Evolutionary conservation across 1,140 invertebrate species (phyloP), one percentile per base, ranked within the genome.

Genomic region (Nymphalis io): DNA sequence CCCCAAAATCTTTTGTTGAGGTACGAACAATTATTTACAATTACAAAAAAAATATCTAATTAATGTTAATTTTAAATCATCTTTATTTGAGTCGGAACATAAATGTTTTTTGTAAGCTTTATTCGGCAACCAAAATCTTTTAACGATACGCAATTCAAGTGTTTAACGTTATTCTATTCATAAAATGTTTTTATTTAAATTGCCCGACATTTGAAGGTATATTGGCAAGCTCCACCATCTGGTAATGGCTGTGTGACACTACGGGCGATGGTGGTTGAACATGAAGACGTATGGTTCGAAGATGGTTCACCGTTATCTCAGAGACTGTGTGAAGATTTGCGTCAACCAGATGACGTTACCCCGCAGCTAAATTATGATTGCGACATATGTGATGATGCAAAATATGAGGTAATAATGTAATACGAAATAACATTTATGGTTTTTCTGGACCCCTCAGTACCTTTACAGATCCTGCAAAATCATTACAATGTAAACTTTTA

Each of bases 381-480:
- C 53, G 62, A 77, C 6, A 82, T 85, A n/a, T 91, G 89, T 63
- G 87, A 89, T 20, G 87, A 91, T 40, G 89, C 89, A 40, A 91
- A 91, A 61, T 91, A 91, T 73, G 87, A 91, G 80, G 89, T 89
- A 61, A 68, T 40, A 38, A n/a, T n/a, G n/a, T n/a, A n/a, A 60
- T 1, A 21, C 15, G 5, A 46, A 18, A n/a, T 33, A 33, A 33
- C 27, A 33, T 33, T 33, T 33, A 8, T 33, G 27, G 27, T 33
- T 33, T 8, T 33, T 2, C 10, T n/a, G n/a, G n/a, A n/a, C n/a
- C n/a, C n/a, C n/a, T n/a, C n/a, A n/a, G n/a, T n/a, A n/a, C n/a
- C n/a, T n/a, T n/a, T 33, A 33, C 6, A 8, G 23, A 27, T 27
- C 23, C 23, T 27, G 23, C 23, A 27, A 27, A 27, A 3, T 27